Percentiles rank a stretch among this genome's conserved stretches.
Evolutionary conservation across 2,888 invertebrate genomes (phyloP).

Genomic region (Lithosia quadra): DNA sequence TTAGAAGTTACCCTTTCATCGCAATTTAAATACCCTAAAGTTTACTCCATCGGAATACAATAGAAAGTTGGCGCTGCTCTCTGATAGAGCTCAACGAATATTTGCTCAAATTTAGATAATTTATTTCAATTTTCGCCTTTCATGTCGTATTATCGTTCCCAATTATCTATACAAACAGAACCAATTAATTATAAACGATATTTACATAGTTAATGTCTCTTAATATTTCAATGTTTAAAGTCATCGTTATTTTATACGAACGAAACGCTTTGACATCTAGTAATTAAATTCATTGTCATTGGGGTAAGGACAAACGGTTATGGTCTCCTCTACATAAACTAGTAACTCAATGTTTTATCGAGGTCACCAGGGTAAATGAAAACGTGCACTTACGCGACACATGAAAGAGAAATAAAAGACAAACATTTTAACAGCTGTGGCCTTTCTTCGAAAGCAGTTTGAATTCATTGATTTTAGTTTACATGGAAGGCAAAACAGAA

Average conservation of each 20-base stretch:
- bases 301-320: constrained; percentile 15
- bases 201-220: constrained; percentile 56
- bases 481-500: constrained; percentile 3
- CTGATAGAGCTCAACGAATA: constrained; percentile 52
- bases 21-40: constrained; percentile 55
- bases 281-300: constrained; percentile 34
- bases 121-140: constrained; percentile 65
- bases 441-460: constrained; percentile 12
- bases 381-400: constrained; percentile 17
- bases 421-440: constrained; percentile 23
- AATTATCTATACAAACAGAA: constrained; percentile 60
- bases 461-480: constrained; percentile 26
- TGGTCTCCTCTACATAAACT: constrained; percentile 14
- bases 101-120: constrained; percentile 55
- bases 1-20: constrained; percentile 52
- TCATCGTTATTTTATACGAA: constrained; percentile 40
- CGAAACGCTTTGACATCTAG: constrained; percentile 22
- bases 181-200: constrained; percentile 56
- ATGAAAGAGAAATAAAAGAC: constrained; percentile 20
- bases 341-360: constrained; percentile 19
- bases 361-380: constrained; percentile 16
- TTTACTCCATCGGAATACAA: constrained; percentile 51
- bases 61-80: constrained; percentile 49
- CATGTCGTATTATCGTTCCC: constrained; percentile 60
- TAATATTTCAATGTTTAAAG: constrained; percentile 50